Conservation (phyloP, 2,797 vertebrate genomes). For the Picus viridis region DNA sequence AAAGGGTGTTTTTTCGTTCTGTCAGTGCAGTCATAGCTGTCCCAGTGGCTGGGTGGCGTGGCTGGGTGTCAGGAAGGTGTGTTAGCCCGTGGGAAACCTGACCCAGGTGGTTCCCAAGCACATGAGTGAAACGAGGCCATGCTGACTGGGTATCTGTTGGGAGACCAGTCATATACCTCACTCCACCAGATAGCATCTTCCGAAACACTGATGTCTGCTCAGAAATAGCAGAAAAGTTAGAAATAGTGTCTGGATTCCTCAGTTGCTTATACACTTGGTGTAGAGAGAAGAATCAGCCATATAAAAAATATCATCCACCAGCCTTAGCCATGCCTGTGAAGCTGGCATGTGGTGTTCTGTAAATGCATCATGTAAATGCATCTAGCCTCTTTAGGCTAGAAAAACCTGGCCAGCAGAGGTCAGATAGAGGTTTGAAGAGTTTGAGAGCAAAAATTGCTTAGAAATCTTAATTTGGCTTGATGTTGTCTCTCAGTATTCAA, state of each 20-base stretch:
- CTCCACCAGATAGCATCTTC: not conserved
- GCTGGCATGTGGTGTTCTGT: accelerated
- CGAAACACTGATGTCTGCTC: not conserved
- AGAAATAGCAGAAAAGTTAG: not conserved
- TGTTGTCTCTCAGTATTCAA: not conserved
- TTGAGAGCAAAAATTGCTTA: not conserved
- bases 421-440: conserved; percentile 17
- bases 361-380: not conserved
- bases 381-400: too few species aligned
- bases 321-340: not conserved
- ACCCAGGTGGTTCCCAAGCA: conserved; percentile 46
- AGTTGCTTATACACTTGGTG: not conserved
- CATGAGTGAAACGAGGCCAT: not conserved
- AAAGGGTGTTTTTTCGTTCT: not conserved
- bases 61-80: conserved; percentile 43
- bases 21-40: not conserved
- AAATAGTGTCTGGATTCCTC: not conserved
- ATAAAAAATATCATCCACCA: not conserved
- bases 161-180: not conserved
- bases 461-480: not conserved
- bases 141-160: not conserved
- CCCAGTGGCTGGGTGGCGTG: conserved; percentile 24
- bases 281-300: not conserved
- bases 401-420: conserved; percentile 38
- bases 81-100: conserved; percentile 60